Base-by-base conservation (phyloP, 2,797 vertebrate species). In the Hafferia zeledoni region DNA sequence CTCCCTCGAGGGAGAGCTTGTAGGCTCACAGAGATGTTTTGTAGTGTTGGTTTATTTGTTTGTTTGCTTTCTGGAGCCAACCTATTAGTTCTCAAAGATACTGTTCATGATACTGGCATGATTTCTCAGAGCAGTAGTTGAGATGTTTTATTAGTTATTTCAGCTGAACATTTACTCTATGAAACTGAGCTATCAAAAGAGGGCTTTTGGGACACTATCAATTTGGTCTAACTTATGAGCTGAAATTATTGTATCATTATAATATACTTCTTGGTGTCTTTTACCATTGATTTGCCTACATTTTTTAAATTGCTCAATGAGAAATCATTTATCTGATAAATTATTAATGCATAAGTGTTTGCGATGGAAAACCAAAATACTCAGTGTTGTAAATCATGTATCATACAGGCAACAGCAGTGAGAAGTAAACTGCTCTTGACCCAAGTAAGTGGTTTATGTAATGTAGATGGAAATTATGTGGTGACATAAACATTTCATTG, bases 301-400 rank as follows among this genome's bases (percentile, higher is more conserved):
- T 76, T 87, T 90, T 89, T 89, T 33, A 52, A 93, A 90, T 83
- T 70, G 55, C 44, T 96, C 87, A 88, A 70, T 96, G 65, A 87
- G 79, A 95, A 94, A n/a, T 23, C 78, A 96, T 94, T 97, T 89
- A 89, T 84, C 43, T 41, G 68, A 87, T 95, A 82, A 93, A 96
- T 95, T 93, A 91, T 96, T 97, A 95, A 95, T 61, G 91, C 83
- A 85, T 68, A 85, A 83, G 75, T 76, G 60, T 83, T 95, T 80
- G 37, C 90, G 79, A 77, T 81, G 65, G 81, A 81, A 78, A 91
- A 91, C 37, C 43, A 88, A 81, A 63, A 56, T 80, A 78, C 67
- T 87, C 49, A 85, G 16, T 4, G 2, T n/a, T 64, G 31, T 72
- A 91, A 89, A 79, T 75, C 57, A 27, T 57, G 50, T 65, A 70